Evolutionary conservation across 1,140 invertebrate species (phyloP).

Genomic region (Xylocopa sonorina): DNA sequence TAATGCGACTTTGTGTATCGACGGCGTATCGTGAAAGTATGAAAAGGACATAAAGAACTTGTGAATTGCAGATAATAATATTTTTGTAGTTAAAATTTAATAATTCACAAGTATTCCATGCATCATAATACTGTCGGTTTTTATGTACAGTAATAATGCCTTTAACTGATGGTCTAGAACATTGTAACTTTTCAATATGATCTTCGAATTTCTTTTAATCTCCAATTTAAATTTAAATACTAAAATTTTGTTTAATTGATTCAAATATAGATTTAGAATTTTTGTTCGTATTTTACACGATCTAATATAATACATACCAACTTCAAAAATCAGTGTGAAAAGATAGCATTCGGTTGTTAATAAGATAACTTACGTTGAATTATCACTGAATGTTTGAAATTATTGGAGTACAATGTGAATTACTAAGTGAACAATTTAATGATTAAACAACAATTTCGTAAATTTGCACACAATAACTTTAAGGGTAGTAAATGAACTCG

Average conservation of each 20-base stretch:
- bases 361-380: background rate
- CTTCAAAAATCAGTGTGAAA: too few relatives aligned
- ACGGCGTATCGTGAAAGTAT: background rate
- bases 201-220: too few relatives aligned
- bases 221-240: too few relatives aligned
- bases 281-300: background rate
- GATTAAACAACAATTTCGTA: background rate
- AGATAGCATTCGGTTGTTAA: background rate
- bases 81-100: constrained; percentile 44
- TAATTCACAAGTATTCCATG: background rate
- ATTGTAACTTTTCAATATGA: background rate
- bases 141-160: constrained; percentile 29
- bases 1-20: constrained; percentile 9
- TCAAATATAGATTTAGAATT: background rate
- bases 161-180: background rate
- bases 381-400: background rate
- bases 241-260: too few relatives aligned
- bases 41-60: background rate
- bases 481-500: background rate
- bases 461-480: background rate
- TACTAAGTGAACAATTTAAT: background rate
- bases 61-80: constrained; percentile 15
- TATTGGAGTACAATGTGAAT: background rate
- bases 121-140: constrained; percentile 17
- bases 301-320: background rate